Conservation (phyloP, 2,888 invertebrate species). For the Chrysolina haemoptera region DNA sequence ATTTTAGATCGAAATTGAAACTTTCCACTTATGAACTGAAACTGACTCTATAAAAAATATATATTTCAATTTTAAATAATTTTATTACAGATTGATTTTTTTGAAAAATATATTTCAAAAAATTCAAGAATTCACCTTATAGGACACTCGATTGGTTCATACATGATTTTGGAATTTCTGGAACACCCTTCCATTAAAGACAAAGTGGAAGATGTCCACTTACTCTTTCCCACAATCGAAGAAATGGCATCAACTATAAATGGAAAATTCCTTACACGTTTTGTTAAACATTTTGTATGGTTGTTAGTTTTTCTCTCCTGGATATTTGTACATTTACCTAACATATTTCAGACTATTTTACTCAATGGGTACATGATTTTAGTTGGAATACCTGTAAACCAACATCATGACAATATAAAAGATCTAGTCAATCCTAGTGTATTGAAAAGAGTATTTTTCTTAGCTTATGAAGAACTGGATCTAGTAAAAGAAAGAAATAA, state of each 20-base stretch:
- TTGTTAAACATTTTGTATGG: conserved; percentile 72
- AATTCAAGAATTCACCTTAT: conserved; percentile 84
- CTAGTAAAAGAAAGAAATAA: conserved; percentile 78
- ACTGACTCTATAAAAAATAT: neutral
- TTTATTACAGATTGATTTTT: conserved; percentile 75
- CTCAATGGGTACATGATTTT: conserved; percentile 74
- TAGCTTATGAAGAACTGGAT: conserved; percentile 88
- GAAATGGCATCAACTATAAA: conserved; percentile 83
- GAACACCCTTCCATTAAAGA: conserved; percentile 73
- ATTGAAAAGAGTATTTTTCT: conserved; percentile 77
- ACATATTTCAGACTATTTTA: conserved; percentile 70
- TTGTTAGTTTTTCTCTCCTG: conserved; percentile 70
- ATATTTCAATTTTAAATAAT: neutral
- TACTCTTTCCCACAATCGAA: conserved; percentile 92
- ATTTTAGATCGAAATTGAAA: no score
- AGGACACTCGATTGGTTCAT: conserved; percentile 93
- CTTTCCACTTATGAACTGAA: neutral
- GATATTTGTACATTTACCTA: conserved; percentile 74
- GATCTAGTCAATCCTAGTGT: conserved; percentile 76
- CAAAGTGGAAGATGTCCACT: conserved; percentile 76
- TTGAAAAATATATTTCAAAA: conserved; percentile 80
- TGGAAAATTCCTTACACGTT: conserved; percentile 79
- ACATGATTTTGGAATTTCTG: conserved; percentile 84
- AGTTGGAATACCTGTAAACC: conserved; percentile 72
- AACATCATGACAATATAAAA: conserved; percentile 71